Percentiles rank a stretch among this genome's conserved stretches.
phyloP scores from a whole-genome alignment of 2,888 invertebrate genomes.

The Acrobasis consociella region DNA sequence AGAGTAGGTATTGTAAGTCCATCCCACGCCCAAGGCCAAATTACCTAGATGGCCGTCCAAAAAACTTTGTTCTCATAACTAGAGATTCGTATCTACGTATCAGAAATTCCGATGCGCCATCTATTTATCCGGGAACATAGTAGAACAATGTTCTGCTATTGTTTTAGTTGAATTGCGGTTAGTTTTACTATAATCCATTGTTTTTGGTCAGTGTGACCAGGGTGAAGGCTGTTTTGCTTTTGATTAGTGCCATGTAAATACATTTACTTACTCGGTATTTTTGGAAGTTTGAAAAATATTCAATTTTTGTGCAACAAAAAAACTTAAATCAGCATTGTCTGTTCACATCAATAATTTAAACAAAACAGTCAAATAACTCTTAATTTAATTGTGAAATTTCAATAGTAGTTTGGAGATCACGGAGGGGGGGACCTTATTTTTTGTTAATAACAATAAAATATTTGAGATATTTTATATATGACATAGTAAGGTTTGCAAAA shows the following conservation, averaged over 20 bases:
- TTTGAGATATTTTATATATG: too few relatives aligned
- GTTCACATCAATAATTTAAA: too few relatives aligned
- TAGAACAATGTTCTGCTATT: constrained; percentile 16
- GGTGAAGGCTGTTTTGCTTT: constrained; percentile 12
- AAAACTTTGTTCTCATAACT: constrained; percentile 21
- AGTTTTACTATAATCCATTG: constrained; percentile 18
- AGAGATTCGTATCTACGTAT: constrained; percentile 13
- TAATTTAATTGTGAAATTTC: too few relatives aligned
- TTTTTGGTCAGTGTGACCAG: constrained; percentile 10
- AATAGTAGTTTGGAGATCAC: too few relatives aligned
- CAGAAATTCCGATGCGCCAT: constrained; percentile 22
- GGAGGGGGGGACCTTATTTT: too few relatives aligned
- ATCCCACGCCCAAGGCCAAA: constrained; percentile 10
- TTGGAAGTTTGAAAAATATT: too few relatives aligned
- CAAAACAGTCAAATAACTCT: too few relatives aligned
- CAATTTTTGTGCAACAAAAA: too few relatives aligned
- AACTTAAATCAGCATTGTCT: too few relatives aligned
- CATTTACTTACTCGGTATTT: too few relatives aligned
- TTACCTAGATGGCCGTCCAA: constrained; percentile 7
- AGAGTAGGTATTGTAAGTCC: neutral
- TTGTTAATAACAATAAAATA: too few relatives aligned
- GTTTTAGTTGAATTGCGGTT: constrained; percentile 13
- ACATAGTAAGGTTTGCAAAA: too few relatives aligned
- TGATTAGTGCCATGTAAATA: neutral
- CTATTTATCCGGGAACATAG: constrained; percentile 13